Base-by-base conservation (phyloP, 2,113 vertebrate genomes). In the Lycaon pictus region DNA sequence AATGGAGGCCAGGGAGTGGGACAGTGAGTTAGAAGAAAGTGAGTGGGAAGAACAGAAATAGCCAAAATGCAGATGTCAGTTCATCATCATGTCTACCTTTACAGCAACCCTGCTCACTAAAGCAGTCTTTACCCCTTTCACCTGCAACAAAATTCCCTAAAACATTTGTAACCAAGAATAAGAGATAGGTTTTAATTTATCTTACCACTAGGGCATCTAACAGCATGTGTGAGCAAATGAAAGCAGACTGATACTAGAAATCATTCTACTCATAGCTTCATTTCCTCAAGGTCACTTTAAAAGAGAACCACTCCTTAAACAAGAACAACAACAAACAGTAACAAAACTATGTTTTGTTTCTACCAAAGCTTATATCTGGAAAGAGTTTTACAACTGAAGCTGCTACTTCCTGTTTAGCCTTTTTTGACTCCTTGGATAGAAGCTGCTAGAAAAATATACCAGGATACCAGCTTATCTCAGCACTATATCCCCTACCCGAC, bases 401-500 rank as follows among this genome's bases (percentile, higher is more conserved):
- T 82, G 12, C 16, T 69, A 2, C n/a, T 88, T 94, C 2, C n/a
- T 92, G 32, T 19, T 88, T 63, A 87, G 5, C 7, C 12, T 9
- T 88, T 88, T 85, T 85, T 79, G 55, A 58, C n/a, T 85, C 23
- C 20, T 79, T 72, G 65, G 29, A 86, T 0, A 67, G 9, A 11
- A 90, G 29, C 32, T 79, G 32, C 81, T 67, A 67, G 23, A n/a
- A 55, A 65, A 65, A 53, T 43, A 23, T 22, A 7, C 19, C 71
- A 53, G 19, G 27, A 27, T 43, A 91, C 35, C 13, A n/a, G 22
- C 2, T n/a, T 25, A 43, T 69, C 37, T 53, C 37, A 63, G 53
- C 19, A 43, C 19, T 23, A 27, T 4, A 23, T 51, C 20, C 19
- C 1, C 43, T 48, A 9, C 7, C 7, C 3, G 1, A 17, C 12